phyloP scores from a whole-genome alignment of 2,797 vertebrate genomes.

The Neostethus bicornis region DNA sequence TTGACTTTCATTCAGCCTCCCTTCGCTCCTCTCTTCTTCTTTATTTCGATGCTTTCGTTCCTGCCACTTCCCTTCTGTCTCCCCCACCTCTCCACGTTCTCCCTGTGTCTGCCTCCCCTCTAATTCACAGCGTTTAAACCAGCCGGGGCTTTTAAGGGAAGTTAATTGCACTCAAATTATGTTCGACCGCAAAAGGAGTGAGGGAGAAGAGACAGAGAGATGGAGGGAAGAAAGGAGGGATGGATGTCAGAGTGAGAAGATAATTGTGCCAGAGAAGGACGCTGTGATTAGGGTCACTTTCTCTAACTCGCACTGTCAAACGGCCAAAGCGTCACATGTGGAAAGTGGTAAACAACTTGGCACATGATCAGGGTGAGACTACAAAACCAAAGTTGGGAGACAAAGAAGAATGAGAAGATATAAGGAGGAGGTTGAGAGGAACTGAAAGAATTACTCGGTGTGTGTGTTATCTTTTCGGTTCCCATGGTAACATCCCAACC shows the following conservation, averaged over 20 bases:
- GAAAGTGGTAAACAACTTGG: conserved; percentile 72
- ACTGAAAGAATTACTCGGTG: conserved; percentile 29
- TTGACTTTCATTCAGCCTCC: conserved; percentile 71
- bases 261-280: conserved; percentile 81
- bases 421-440: conserved; percentile 20
- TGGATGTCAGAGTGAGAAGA: conserved; percentile 77
- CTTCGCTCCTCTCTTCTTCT: conserved; percentile 27
- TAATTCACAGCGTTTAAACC: conserved; percentile 83
- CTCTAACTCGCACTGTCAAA: conserved; percentile 58
- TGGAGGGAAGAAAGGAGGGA: conserved; percentile 58
- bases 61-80: conserved; percentile 42
- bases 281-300: conserved; percentile 76
- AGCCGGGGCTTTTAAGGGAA: conserved; percentile 84
- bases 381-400: conserved; percentile 57
- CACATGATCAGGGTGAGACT: conserved; percentile 64
- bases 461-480: conserved; percentile 63
- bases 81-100: conserved; percentile 41
- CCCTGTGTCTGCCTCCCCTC: conserved; percentile 66
- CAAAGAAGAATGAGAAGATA: conserved; percentile 49
- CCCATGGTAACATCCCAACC: conserved; percentile 78
- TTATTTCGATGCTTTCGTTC: conserved; percentile 54
- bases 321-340: conserved; percentile 55
- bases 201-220: conserved; percentile 67
- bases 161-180: conserved; percentile 90
- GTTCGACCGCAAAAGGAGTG: conserved; percentile 81